Conservation (phyloP, 2,888 invertebrate genomes). For the Esperia sulphurella region DNA sequence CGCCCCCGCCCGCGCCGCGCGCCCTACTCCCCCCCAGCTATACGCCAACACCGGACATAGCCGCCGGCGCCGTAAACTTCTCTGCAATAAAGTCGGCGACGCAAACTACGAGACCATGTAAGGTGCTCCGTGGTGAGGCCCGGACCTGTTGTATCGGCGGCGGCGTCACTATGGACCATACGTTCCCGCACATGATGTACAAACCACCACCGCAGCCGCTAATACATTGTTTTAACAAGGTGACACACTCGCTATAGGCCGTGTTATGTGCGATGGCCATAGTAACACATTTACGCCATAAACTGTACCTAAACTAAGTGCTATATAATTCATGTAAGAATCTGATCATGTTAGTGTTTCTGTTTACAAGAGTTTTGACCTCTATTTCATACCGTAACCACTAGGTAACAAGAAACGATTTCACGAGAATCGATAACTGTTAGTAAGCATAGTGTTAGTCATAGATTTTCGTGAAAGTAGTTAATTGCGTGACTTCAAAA, state of each 20-base stretch:
- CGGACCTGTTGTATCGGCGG: no score
- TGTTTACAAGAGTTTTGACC: not conserved
- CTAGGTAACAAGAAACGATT: no score
- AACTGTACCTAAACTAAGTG: slow-evolving; percentile 20
- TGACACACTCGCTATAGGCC: not conserved
- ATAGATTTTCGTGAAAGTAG: not conserved
- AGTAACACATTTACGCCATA: slow-evolving; percentile 14
- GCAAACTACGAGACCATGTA: no score
- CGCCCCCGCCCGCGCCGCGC: slow-evolving; percentile 42
- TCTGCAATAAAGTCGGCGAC: not conserved
- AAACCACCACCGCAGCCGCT: not conserved
- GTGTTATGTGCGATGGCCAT: slow-evolving; percentile 8
- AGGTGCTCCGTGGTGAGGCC: not conserved
- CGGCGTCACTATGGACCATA: no score
- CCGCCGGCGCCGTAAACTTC: not conserved
- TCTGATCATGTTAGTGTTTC: not conserved
- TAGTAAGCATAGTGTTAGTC: not conserved
- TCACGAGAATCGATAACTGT: no score
- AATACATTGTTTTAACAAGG: not conserved
- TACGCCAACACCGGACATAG: not conserved
- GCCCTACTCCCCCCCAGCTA: slow-evolving; percentile 36
- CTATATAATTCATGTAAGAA: slow-evolving; percentile 16
- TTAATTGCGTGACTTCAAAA: not conserved
- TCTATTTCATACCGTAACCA: not conserved
- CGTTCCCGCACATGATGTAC: no score